Evolutionary conservation across 2,113 vertebrate genomes (phyloP).

Genomic region (Eurystomus gularis): DNA sequence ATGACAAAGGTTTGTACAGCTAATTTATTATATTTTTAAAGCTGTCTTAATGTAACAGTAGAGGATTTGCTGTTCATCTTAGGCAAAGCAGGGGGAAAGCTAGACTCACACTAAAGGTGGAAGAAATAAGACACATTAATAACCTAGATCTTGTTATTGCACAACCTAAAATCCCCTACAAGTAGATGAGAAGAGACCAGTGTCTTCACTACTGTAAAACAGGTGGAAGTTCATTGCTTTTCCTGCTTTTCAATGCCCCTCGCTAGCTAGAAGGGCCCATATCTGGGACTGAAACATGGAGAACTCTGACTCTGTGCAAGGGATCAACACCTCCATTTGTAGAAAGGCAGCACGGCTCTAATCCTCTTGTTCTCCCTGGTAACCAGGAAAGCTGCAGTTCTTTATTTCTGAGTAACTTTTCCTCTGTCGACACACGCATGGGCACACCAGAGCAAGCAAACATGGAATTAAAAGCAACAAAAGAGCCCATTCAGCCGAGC

Average conservation of each 20-base stretch:
- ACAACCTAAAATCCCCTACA: not conserved
- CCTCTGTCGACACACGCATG: rapidly evolving
- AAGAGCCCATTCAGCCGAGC: not conserved
- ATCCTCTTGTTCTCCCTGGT: not conserved
- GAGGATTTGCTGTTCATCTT: not conserved
- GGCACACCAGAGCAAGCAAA: not conserved
- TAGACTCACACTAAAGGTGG: not conserved
- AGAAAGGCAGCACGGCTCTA: not conserved
- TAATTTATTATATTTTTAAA: slow-evolving; percentile 18
- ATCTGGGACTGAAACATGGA: rapidly evolving
- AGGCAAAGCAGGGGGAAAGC: not conserved
- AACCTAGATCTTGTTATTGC: not conserved
- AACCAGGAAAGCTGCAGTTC: not conserved
- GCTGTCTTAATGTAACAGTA: not conserved
- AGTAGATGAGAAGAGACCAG: not conserved
- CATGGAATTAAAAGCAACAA: not conserved
- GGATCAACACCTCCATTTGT: not conserved
- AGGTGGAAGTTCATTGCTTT: not conserved
- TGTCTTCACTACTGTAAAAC: rapidly evolving
- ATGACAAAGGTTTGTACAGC: slow-evolving; percentile 1
- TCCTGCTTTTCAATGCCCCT: not conserved
- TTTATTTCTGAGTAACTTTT: not conserved
- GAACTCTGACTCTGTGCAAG: not conserved
- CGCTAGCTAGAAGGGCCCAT: not conserved
- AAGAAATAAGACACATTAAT: not conserved